Base-by-base conservation (phyloP, 2,888 invertebrate species). In the Lysandra bellargus region DNA sequence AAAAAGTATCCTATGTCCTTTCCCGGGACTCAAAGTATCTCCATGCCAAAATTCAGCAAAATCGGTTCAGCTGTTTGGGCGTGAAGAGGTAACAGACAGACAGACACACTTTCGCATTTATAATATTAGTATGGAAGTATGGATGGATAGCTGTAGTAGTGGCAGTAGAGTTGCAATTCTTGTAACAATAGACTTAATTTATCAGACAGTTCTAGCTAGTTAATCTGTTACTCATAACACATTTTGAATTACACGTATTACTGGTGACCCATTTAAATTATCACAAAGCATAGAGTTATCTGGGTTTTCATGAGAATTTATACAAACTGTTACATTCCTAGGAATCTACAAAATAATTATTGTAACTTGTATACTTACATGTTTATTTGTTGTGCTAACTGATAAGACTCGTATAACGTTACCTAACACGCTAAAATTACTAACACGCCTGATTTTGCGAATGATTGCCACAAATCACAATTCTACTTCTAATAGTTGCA, bases 141-240 rank as follows among this genome's bases (percentile, higher is more conserved):
- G 23, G 23, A 23, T 23, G 23, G 23, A 23, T 23, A 23, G 23
- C 23, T 23, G 23, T 23, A 23, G 23, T 23, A 23, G 23, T 23
- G 23, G 23, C 7, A 37, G 69, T 17, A 17, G 14, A 57, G 57
- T 14, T 33, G 14, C 37, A 14, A 33, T 33, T 33, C 33, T 69
- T 69, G 33, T 37, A 14, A 69, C 69, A 37, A 69, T 17, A 69
- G 69, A 69, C 69, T 69, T 14, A 33, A 69, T 69, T 37, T 69
- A 69, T 37, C 69, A 37, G 69, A 14, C 33, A 37, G 69, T 69
- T 64, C 30, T 69, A 37, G 69, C 14, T 69, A 69, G 12, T 69
- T 14, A 23, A 23, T 23, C 5, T 5, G 2, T 69, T 33, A 33
- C 69, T 69, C 33, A 33, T 69, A 23, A 69, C 33, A 69, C 33